Evolutionary conservation across 1,140 invertebrate species (phyloP), one percentile per base, ranked within the genome.

Genomic region (Tetramorium parvispinum): DNA sequence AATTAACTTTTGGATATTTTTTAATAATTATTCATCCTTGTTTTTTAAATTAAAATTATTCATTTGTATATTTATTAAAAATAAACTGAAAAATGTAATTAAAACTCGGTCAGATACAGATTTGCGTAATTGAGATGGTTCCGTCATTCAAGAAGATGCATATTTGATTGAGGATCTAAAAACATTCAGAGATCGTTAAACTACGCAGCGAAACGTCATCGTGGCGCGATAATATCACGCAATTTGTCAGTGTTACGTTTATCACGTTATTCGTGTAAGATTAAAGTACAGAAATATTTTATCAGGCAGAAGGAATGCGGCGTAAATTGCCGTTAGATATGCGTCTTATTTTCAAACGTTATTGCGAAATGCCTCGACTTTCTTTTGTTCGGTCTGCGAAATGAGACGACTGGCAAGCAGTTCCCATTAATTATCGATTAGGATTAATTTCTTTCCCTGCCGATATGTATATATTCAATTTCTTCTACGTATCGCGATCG

Each of bases 231-330:
- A 61, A 27, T 57, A 71, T 75, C 53, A 16, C 16, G 40, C 68
- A 73, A 73, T 46, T 49, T 75, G 43, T 59, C 43, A 49, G 2
- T 46, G 18, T 75, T 83, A 46, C 24, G 5, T 59, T 59, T 73
- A 83, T 83, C 53, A 53, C 53, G 32, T 71, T 46, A 11, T 53
- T 43, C 37, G 27, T 75, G 6, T 24, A 21, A 59, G 79, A 83
- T 73, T 59, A 59, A 83, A 83, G 37, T 75, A n/a, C 13, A 49
- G 11, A 49, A 49, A 83, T 75, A 46, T 73, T 75, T 83, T 59
- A 59, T 83, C 53, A 13, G 5, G 16, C 8, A 4, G 24, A 10
- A 82, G 16, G 37, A 57, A 71, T 73, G 40, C 61, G 27, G 43
- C 27, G 13, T 51, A 79, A 78, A 79, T 43, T 49, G 46, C 40